Evolutionary conservation across 2,113 vertebrate genomes (phyloP), one percentile per base, ranked within the genome.

Genomic region (Oncorhynchus mykiss): DNA sequence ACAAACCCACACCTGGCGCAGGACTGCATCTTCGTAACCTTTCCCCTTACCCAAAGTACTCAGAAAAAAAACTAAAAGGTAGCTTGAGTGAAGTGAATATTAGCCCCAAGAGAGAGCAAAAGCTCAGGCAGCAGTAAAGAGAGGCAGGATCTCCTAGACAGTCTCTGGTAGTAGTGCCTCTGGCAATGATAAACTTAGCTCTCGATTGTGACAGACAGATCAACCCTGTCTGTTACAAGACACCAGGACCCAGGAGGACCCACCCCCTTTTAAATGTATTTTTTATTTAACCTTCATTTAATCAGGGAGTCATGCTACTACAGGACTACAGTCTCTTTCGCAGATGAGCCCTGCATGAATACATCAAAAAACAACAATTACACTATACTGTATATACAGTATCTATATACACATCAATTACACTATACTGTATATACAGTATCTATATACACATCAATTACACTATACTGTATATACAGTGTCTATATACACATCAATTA

Each of bases 1-100:
- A 96, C 95, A 87, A 98, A 97, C 84, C 95, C 91, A 88, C 97
- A 98, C 87, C 97, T 94, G 62, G 96, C 97, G 76, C 97, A 98
- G 75, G 92, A 90, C 85, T 93, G 92, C 91, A 94, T 92, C 82
- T 76, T 86, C 85, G 87, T 78, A 12, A 14, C 62, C 76, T 79
- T 73, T 85, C 75, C 74, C 77, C 84, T 68, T 81, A 78, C 51
- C 62, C 25, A 79, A 71, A 75, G 20, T 2, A 69, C 75, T 86
- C 4, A 7, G 24, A 0, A 78, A 85, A 73, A 76, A 67, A 76
- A 74, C 5, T 76, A 25, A 76, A 70, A 60, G 34, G 24, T 60
- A 80, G 59, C 29, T 16, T 12, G 48, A 65, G 66, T 57, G 34
- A 22, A 4, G 5, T 29, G 29, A 82, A 80, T 16, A 29, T 66